Evolutionary conservation across 2,113 vertebrate species (phyloP), one percentile per base, ranked within the genome.

Genomic region (Gila orcuttii): DNA sequence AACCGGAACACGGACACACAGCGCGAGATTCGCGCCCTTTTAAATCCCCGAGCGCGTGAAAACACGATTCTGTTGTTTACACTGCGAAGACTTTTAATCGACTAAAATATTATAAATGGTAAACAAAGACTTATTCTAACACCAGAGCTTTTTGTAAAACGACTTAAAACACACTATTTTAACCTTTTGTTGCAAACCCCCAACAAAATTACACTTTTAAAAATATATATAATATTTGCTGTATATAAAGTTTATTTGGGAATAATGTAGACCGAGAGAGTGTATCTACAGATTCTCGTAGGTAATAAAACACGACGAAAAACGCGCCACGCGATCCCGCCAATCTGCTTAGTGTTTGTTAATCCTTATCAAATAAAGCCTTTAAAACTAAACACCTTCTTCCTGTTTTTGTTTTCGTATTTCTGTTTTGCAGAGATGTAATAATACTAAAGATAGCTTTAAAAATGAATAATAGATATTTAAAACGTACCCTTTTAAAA

Each of bases 11-110:
- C 50, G 83, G 69, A 84, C 42, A 50, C 84, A 36, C 83, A 25
- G 76, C 69, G 33, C 84, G 83, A 87, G 75, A 86, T 91, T 91
- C 93, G 93, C 93, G 93, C 93, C 93, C 93, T 92, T 91, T 94
- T 90, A 91, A 94, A 92, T 86, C 90, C 90, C 77, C 64, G 42
- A 50, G 42, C 12, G 66, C 68, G 66, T 73, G 66, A 60, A 82
- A 45, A 60, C 68, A 47, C 57, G 23, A 84, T 90, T 45, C 88
- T 85, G 83, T 83, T 82, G 83, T 68, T 78, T 83, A 59, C 66
- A 85, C 81, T 71, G 47, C 81, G 64, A 80, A 80, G 85, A 60
- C 10, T 9, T 47, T 52, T 82, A 25, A 8, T 57, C 45, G 64
- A 4, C 6, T 50, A 42, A 69, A 21, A 73, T 50, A 28, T 13